Evolutionary conservation across 1,140 invertebrate genomes (phyloP).

Genomic region (Lucilia cuprina): DNA sequence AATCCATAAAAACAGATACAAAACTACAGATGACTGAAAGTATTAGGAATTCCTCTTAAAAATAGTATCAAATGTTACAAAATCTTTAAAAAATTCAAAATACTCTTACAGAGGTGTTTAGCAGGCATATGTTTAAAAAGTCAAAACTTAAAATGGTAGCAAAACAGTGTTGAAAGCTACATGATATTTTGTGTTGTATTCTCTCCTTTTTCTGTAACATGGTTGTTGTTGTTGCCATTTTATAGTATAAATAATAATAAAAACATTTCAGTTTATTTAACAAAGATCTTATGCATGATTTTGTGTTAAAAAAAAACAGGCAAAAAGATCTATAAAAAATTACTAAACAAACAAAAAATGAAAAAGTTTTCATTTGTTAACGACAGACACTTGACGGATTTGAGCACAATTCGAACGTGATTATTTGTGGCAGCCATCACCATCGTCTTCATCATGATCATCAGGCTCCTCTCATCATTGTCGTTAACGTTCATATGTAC

Average conservation of each 20-base stretch:
- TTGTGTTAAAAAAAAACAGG: neutral
- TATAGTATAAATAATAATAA: neutral
- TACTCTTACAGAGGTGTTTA: neutral
- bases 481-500: neutral
- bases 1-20: no score
- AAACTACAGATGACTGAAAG: no score
- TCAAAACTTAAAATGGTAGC: conserved; percentile 16
- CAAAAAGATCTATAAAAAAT: neutral
- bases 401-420: conserved; percentile 23
- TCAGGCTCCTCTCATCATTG: neutral
- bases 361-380: conserved; percentile 2
- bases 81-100: no score
- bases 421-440: conserved; percentile 20
- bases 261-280: neutral
- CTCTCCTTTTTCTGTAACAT: neutral
- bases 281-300: conserved; percentile 6
- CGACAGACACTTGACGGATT: conserved; percentile 16
- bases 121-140: neutral
- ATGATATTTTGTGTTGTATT: conserved; percentile 25
- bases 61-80: no score
- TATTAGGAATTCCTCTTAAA: no score
- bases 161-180: conserved; percentile 32
- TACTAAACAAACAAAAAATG: neutral
- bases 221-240: neutral
- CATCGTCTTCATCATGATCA: neutral